Conservation (phyloP, 2,113 vertebrate genomes). For the Eclectus roratus region DNA sequence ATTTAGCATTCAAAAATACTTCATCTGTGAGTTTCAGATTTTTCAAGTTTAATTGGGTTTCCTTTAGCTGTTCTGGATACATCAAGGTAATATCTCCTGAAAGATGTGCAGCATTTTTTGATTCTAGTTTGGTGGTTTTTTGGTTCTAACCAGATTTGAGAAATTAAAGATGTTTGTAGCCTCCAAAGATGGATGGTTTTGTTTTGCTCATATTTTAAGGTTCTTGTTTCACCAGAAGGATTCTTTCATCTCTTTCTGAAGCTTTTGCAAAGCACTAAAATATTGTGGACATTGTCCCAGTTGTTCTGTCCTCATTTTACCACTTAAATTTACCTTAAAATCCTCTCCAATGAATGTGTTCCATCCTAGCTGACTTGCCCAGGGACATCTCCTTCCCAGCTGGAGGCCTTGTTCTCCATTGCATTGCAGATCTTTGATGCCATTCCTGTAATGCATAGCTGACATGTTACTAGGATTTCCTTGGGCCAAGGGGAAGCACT, state of each 20-base stretch:
- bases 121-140: background rate
- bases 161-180: background rate
- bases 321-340: background rate
- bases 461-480: background rate
- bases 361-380: background rate
- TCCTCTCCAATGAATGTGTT: background rate
- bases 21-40: conserved; percentile 8
- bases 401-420: background rate
- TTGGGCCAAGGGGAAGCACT: background rate
- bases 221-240: background rate
- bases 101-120: background rate
- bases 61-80: background rate
- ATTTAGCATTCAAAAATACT: conserved; percentile 42
- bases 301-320: background rate
- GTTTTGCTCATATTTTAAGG: background rate
- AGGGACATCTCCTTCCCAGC: background rate
- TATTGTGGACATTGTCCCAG: accelerated
- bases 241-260: background rate
- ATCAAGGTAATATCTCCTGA: background rate
- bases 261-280: background rate
- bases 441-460: background rate
- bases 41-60: conserved; percentile 32
- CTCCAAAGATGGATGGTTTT: background rate
- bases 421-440: background rate
- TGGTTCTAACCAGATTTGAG: background rate